Evolutionary conservation across 2,113 vertebrate genomes (phyloP), one percentile per base, ranked within the genome.

Genomic region (Oenanthe melanoleuca): DNA sequence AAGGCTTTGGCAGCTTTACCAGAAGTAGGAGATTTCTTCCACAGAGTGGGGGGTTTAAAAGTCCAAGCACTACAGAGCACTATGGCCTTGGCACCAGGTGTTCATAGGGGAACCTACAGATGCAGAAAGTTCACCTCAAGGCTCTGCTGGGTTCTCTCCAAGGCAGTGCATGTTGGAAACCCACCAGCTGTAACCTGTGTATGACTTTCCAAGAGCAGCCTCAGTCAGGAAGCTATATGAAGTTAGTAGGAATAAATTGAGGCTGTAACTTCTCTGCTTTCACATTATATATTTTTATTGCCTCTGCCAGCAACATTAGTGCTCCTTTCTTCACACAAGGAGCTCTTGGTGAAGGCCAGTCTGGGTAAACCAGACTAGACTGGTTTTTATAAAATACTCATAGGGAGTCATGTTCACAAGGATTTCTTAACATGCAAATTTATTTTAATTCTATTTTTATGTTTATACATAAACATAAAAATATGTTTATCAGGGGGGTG

Each of bases 41-140:
- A 44, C 4, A 9, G 16, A 49, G 5, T 24, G 2, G 0, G 14
- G 8, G 3, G 1, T 21, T 52, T 77, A 18, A 23, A 71, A 44
- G 2, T 11, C 14, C 21, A 14, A 20, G 18, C 25, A 33, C 12
- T 44, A 33, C 28, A 66, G 42, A 20, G 18, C 25, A 33, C 11
- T 44, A 33, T 25, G 63, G 42, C 69, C 5, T 18, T 33, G 52
- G 5, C 2, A 6, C 14, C 28, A 14, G 18, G 7, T 25, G 6
- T 26, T 18, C 28, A 29, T 29, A 14, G 60, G 13, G 38, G 56
- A 86, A 49, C 22, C 21, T 24, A 11, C 12, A 63, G 42, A 29
- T 0, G 1, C 4, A 31, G 22, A 17, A 53, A 49, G 11, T 3
- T 84, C n/a, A 44, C 4, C 8, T 65, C 34, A 19, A 50, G 22